Base-by-base conservation (phyloP, 2,113 vertebrate genomes). In the Tupaia tana region DNA sequence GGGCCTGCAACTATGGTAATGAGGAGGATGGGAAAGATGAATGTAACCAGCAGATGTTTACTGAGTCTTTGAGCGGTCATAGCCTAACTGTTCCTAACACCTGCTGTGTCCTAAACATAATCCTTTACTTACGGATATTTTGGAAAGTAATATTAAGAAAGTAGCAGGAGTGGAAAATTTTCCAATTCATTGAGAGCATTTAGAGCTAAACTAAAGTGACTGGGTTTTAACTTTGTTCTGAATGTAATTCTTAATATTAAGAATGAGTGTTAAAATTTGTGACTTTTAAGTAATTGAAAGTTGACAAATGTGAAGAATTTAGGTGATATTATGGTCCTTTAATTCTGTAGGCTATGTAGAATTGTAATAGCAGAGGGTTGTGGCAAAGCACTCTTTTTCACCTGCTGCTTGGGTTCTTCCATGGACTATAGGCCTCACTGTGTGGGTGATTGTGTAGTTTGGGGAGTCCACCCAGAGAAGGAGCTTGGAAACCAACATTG, bases 161-260 rank as follows among this genome's bases (percentile, higher is more conserved):
- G 29, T 59, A 69, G n/a, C 74, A 89, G 29, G 64, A 83, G 15
- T 80, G 20, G 59, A 75, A 63, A 58, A 54, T 52, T 24, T 85
- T 78, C 4, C 22, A 77, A 4, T 18, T 0, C 56, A 22, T 11
- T 80, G 59, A 94, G 27, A 71, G 31, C 19, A 54, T 63, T 87
- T 69, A 92, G 63, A 87, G 25, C 59, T 79, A 59, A 94, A 14
- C 54, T 77, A 29, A 92, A 95, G 78, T 90, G 80, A 89, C 77
- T 95, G 91, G 9, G 12, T 92, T 93, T 97, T 90, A 61, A 79
- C 56, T 95, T 96, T 91, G 27, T 71, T 92, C 14, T 82, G 59
- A 24, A 25, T 61, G 0, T 94, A 83, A 54, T 90, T 94, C 96
- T 95, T 94, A 86, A 90, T 83, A 66, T 85, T 69, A 69, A 87